phyloP scores from a whole-genome alignment of 1,140 invertebrate species.

The Pemphigus obesinymphae region DNA sequence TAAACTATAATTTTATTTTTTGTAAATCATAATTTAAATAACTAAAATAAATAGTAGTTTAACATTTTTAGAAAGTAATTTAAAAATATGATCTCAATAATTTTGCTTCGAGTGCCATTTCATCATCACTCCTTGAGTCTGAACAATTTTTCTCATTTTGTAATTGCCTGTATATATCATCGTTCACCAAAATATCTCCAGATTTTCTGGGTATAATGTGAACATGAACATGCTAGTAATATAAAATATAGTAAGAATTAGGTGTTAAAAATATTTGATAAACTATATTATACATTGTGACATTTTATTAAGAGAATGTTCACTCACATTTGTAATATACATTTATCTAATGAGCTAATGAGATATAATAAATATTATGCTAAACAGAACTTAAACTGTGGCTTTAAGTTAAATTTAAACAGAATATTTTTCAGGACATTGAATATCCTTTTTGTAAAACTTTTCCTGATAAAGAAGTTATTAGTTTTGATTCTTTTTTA shows the following conservation, averaged over 20 bases:
- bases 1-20: too few species aligned
- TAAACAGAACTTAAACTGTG: too few species aligned
- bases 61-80: background rate
- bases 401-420: too few species aligned
- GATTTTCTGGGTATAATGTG: slow-evolving; percentile 73
- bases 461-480: too few species aligned
- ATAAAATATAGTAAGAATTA: background rate
- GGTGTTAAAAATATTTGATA: background rate
- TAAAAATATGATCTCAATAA: slow-evolving; percentile 42
- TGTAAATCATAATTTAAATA: background rate
- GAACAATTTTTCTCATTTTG: slow-evolving; percentile 63
- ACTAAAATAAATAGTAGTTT: background rate
- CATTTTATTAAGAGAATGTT: too few species aligned
- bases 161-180: slow-evolving; percentile 72
- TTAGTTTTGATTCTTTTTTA: too few species aligned
- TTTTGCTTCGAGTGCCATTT: slow-evolving; percentile 59
- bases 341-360: too few species aligned
- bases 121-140: slow-evolving; percentile 50
- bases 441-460: too few species aligned
- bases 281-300: too few species aligned
- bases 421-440: too few species aligned
- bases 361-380: too few species aligned
- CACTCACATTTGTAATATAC: too few species aligned
- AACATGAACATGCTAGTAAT: slow-evolving; percentile 73
- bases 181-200: slow-evolving; percentile 72